Evolutionary conservation across 2,797 vertebrate species (phyloP).

Genomic region (Buphagus erythrorhynchus): DNA sequence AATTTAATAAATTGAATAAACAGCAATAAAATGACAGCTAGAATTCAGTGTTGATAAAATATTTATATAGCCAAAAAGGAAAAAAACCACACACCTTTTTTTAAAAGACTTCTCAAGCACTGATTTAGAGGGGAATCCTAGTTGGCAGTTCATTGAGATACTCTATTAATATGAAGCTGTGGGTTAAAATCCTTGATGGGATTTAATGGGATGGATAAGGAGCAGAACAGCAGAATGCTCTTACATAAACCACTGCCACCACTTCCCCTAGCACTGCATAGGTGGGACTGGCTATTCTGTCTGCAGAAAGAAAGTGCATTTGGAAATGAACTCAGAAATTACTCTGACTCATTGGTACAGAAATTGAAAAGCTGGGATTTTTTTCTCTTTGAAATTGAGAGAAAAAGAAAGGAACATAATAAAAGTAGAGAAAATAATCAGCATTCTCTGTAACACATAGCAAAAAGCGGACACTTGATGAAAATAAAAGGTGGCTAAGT

Average conservation of each 20-base stretch:
- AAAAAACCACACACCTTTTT: rapidly evolving
- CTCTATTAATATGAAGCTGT: background rate
- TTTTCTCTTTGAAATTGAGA: background rate
- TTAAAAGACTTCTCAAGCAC: background rate
- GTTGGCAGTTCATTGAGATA: background rate
- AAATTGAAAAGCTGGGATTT: background rate
- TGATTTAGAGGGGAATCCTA: background rate
- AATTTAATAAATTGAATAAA: background rate
- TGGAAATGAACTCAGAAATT: conserved; percentile 23
- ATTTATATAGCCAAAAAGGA: background rate
- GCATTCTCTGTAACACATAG: background rate
- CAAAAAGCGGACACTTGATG: background rate
- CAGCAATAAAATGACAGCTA: background rate
- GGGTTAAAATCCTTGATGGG: background rate
- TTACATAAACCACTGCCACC: background rate
- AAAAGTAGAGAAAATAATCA: conserved; percentile 15
- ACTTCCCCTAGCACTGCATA: background rate
- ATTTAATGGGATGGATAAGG: background rate
- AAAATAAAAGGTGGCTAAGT: background rate
- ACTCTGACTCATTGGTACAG: background rate
- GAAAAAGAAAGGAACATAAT: background rate
- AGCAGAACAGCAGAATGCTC: background rate
- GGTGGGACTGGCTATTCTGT: background rate
- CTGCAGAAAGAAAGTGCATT: background rate
- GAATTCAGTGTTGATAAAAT: background rate